Conservation (phyloP, 2,113 vertebrate genomes). For the Pygoscelis antarcticus region DNA sequence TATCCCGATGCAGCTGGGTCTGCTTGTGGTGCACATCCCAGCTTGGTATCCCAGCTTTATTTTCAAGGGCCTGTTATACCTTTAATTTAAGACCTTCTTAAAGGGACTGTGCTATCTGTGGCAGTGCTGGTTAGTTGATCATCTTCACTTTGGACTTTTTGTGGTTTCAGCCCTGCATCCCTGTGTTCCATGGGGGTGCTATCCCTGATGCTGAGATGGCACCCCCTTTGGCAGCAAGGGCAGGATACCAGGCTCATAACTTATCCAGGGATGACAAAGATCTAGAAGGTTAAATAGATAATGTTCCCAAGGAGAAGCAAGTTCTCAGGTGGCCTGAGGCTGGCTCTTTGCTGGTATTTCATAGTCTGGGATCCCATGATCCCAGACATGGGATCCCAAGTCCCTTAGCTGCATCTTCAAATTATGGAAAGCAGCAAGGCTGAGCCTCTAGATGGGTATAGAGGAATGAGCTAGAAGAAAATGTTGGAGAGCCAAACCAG, state of each 20-base stretch:
- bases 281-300: background rate
- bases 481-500: background rate
- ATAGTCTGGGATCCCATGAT: no score
- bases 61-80: background rate
- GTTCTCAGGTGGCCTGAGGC: background rate
- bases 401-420: background rate
- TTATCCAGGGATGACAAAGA: background rate
- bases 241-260: background rate
- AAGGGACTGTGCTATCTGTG: background rate
- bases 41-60: background rate
- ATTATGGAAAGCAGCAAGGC: background rate
- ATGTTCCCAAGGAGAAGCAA: background rate
- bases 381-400: background rate
- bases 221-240: background rate
- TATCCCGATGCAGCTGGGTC: background rate
- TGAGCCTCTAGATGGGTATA: background rate
- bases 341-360: background rate
- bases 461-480: background rate
- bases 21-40: fast-evolving
- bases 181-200: background rate
- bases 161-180: background rate
- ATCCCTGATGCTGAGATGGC: fast-evolving
- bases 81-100: background rate
- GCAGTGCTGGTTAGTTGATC: fast-evolving
- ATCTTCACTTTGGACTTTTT: background rate